These are phyloP conservation scores for Chrysemys picta DNA, from an alignment of 2,113 vertebrate species.

Conservation along the genomic window DNA sequence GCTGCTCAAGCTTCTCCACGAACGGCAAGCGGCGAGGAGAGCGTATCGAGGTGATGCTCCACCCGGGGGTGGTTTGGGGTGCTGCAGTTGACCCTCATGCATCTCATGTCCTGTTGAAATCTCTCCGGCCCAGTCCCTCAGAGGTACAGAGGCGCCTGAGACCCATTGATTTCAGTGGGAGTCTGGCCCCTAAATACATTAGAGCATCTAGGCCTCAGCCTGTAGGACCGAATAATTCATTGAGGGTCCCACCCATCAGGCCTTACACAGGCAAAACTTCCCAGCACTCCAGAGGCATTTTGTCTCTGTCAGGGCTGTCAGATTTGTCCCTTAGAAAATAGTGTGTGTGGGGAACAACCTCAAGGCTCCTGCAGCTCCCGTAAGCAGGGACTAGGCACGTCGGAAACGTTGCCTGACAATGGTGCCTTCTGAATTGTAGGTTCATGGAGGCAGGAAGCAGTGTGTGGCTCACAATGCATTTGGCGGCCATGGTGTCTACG, in stretches of 20 bases:
- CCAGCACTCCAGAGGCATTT: not conserved
- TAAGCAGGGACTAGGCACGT: not conserved
- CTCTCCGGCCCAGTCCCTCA: not conserved
- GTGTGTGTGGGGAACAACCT: not conserved
- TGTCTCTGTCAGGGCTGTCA: not conserved
- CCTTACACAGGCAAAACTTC: too few species aligned
- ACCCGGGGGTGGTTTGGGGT: fast-evolving
- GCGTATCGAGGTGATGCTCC: slow-evolving; percentile 77
- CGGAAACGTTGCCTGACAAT: not conserved
- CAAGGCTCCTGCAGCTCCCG: not conserved
- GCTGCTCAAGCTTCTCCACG: slow-evolving; percentile 82
- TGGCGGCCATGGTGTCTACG: slow-evolving; percentile 78
- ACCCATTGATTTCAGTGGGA: too few species aligned
- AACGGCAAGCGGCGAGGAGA: slow-evolving; percentile 78
- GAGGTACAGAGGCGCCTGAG: too few species aligned
- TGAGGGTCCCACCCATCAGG: too few species aligned
- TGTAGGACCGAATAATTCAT: too few species aligned
- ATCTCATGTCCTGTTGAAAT: not conserved
- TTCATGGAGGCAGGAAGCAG: slow-evolving; percentile 65
- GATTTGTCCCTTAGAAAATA: too few species aligned
- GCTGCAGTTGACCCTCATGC: fast-evolving
- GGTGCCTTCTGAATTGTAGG: slow-evolving; percentile 58
- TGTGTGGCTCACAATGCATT: slow-evolving; percentile 79
- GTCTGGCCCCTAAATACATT: not conserved
- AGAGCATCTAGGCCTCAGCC: too few species aligned